Percentiles rank a stretch among this genome's conserved stretches.
Conservation (phyloP, 2,888 invertebrate species). For the Agrypnus murinus region DNA sequence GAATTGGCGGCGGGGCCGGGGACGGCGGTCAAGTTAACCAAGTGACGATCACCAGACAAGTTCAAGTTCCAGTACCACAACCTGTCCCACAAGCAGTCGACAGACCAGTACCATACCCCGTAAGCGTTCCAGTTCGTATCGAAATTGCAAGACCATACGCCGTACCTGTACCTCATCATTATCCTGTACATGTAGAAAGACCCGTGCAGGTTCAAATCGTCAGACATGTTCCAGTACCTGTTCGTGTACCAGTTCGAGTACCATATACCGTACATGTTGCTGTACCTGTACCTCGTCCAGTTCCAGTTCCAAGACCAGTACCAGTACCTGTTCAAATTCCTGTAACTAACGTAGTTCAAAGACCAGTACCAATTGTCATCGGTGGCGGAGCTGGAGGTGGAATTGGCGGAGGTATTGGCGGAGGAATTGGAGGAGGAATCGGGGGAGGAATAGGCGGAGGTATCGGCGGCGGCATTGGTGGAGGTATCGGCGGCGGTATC, state of each 20-base stretch:
- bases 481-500: conserved; percentile 36
- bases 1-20: conserved; percentile 43
- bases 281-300: conserved; percentile 66
- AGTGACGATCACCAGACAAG: conserved; percentile 71
- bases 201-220: conserved; percentile 74
- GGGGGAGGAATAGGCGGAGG: conserved; percentile 49
- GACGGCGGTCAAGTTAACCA: conserved; percentile 57
- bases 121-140: conserved; percentile 68
- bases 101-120: conserved; percentile 72
- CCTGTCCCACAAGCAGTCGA: conserved; percentile 74
- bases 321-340: conserved; percentile 73
- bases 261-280: conserved; percentile 64
- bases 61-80: conserved; percentile 73
- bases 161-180: conserved; percentile 71
- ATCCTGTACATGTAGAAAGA: conserved; percentile 72
- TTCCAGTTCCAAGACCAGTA: conserved; percentile 71
- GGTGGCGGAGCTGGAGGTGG: no score
- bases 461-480: conserved; percentile 35
- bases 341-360: conserved; percentile 72
- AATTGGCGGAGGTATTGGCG: conserved; percentile 52
- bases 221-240: conserved; percentile 72
- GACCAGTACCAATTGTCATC: conserved; percentile 59
- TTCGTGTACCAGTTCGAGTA: conserved; percentile 70
- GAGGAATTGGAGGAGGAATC: conserved; percentile 50
- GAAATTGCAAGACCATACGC: conserved; percentile 72